These are phyloP conservation scores for Toxostoma redivivum DNA, from an alignment of 2,113 vertebrate species.

Conservation along the genomic window DNA sequence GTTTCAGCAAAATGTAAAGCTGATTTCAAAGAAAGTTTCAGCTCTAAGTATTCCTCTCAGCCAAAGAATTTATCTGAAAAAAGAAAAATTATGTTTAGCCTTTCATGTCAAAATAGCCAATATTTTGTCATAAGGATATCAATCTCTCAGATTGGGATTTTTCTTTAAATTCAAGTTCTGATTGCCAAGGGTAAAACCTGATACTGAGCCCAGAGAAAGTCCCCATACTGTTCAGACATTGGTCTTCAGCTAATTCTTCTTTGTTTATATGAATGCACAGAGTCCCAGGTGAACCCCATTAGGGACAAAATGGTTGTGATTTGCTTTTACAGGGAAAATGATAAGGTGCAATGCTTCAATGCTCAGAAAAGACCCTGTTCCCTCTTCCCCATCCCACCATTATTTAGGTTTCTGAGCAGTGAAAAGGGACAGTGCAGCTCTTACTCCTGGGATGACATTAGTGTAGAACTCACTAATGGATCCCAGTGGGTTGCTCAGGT, in stretches of 20 bases:
- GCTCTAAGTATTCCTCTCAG: not conserved
- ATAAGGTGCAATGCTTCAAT: not conserved
- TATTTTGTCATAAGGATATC: not conserved
- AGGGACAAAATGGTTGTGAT: not conserved
- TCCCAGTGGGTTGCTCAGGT: not conserved
- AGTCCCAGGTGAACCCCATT: not conserved
- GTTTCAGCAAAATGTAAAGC: not conserved
- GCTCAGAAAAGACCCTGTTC: accelerated
- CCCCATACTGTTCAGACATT: not conserved
- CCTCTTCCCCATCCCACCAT: too few species aligned
- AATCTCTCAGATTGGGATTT: not conserved
- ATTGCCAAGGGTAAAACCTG: not conserved
- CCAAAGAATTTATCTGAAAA: not conserved
- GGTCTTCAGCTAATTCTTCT: not conserved
- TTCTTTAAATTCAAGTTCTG: not conserved
- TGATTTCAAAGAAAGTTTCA: conserved; percentile 34
- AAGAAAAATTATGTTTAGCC: not conserved
- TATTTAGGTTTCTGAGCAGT: not conserved
- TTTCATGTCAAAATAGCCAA: not conserved
- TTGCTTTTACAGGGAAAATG: not conserved
- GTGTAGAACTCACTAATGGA: not conserved
- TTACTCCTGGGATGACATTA: not conserved
- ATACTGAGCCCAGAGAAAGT: not conserved
- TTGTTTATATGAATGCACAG: not conserved
- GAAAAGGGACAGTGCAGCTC: not conserved